Percentiles rank a stretch among this genome's conserved stretches.
These are phyloP conservation scores for Forbesichthys agassizii DNA, from an alignment of 2,113 vertebrate genomes.

Conservation along the genomic window DNA sequence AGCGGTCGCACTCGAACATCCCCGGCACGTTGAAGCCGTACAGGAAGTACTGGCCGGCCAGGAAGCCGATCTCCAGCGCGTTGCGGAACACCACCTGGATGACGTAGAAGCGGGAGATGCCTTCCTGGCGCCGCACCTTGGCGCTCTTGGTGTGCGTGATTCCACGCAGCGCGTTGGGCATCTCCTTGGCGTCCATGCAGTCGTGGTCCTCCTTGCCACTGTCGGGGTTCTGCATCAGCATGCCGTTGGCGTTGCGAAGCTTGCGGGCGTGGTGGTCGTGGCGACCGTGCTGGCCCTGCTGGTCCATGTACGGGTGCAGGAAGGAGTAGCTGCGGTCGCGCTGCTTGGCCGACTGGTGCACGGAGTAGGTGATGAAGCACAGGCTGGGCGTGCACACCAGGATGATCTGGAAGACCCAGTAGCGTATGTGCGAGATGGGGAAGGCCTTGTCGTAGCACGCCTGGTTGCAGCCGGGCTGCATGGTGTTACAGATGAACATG, in stretches of 20 bases:
- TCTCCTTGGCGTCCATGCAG: constrained; percentile 79
- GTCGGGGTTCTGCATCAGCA: constrained; percentile 75
- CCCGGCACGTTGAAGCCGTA: constrained; percentile 87
- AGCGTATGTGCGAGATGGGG: constrained; percentile 91
- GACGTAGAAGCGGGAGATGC: constrained; percentile 89
- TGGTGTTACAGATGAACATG: constrained; percentile 91
- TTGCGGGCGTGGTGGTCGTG: constrained; percentile 70
- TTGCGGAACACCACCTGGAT: constrained; percentile 91
- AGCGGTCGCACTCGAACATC: constrained; percentile 87
- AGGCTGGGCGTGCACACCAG: constrained; percentile 89
- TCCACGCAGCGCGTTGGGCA: constrained; percentile 73
- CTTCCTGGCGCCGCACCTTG: constrained; percentile 79
- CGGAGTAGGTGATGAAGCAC: constrained; percentile 91
- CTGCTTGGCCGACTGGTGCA: constrained; percentile 86
- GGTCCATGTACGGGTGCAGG: constrained; percentile 79
- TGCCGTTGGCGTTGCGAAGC: constrained; percentile 78
- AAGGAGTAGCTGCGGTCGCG: constrained; percentile 81
- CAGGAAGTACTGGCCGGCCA: constrained; percentile 87
- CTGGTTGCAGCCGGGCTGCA: constrained; percentile 90
- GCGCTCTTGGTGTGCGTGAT: constrained; percentile 67
- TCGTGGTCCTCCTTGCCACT: constrained; percentile 78
- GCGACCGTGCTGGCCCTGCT: constrained; percentile 73
- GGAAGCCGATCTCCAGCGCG: constrained; percentile 84
- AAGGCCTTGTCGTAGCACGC: constrained; percentile 90
- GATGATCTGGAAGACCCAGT: constrained; percentile 94